Conservation (phyloP, 2,888 invertebrate genomes). For the Chloroclysta siterata region DNA sequence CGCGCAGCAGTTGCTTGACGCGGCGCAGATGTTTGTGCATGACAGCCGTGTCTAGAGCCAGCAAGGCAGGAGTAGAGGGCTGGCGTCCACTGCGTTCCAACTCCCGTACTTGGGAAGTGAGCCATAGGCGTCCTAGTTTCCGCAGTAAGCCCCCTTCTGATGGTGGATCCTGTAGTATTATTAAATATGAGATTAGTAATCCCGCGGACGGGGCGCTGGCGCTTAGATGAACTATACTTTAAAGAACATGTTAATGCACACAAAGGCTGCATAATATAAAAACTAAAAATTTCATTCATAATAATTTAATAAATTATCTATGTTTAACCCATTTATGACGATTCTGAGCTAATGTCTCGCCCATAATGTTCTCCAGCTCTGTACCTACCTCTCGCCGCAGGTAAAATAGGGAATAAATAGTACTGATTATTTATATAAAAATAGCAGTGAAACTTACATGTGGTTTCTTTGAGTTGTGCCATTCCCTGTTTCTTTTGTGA, state of each 20-base stretch:
- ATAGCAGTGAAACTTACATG: slow-evolving; percentile 57
- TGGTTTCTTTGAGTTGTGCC: slow-evolving; percentile 75
- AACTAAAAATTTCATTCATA: too few species aligned
- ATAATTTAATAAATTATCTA: too few species aligned
- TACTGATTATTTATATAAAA: neutral
- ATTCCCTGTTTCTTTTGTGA: slow-evolving; percentile 73
- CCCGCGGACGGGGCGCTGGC: neutral
- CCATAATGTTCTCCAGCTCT: too few species aligned
- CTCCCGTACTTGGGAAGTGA: slow-evolving; percentile 94
- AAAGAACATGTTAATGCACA: too few species aligned
- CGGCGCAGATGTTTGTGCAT: slow-evolving; percentile 90
- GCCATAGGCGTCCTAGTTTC: slow-evolving; percentile 95
- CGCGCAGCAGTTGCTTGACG: slow-evolving; percentile 92
- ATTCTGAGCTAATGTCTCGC: too few species aligned
- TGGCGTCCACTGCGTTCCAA: slow-evolving; percentile 90
- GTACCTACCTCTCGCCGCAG: too few species aligned
- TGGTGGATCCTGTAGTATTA: slow-evolving; percentile 50
- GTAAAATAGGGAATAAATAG: neutral
- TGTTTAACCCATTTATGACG: too few species aligned
- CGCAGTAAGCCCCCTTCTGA: slow-evolving; percentile 87
- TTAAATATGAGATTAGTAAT: neutral
- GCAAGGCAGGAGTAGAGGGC: slow-evolving; percentile 89
- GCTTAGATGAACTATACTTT: too few species aligned
- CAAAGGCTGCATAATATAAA: too few species aligned
- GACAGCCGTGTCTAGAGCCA: slow-evolving; percentile 94